Evolutionary conservation across 2,113 vertebrate species (phyloP).

Genomic region (Setophaga petechia): DNA sequence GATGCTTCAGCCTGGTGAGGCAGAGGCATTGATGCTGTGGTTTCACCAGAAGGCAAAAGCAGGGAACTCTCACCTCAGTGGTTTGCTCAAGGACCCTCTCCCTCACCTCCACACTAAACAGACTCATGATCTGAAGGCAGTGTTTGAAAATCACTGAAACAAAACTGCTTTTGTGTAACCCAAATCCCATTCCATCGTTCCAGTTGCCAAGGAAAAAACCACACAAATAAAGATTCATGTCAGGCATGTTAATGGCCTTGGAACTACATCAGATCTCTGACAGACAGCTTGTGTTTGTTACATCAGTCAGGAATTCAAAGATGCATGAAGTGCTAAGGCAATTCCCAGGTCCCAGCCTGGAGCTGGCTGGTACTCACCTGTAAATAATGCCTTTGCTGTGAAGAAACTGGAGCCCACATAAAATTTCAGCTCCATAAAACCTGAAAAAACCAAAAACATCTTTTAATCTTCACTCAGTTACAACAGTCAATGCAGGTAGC

Average conservation of each 20-base stretch:
- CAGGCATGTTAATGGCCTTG: neutral
- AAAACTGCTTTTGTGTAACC: conserved; percentile 20
- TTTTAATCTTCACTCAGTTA: neutral
- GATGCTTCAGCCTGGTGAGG: neutral
- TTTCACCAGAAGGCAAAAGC: neutral
- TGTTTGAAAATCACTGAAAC: conserved; percentile 10
- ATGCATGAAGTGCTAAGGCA: neutral
- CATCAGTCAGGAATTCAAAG: neutral
- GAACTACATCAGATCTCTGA: neutral
- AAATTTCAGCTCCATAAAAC: conserved; percentile 94
- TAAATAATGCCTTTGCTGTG: conserved; percentile 96
- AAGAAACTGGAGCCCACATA: conserved; percentile 94
- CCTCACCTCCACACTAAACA: neutral
- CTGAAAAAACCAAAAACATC: conserved; percentile 71
- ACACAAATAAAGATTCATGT: neutral
- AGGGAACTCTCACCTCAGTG: neutral
- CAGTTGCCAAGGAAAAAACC: conserved; percentile 20
- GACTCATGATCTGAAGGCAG: neutral
- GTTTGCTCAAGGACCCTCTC: neutral
- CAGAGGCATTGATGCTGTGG: neutral
- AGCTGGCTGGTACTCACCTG: conserved; percentile 78
- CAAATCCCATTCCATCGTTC: neutral
- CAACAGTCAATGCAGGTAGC: neutral
- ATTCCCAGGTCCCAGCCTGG: neutral
- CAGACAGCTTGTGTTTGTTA: neutral